Evolutionary conservation across 2,113 vertebrate species (phyloP), one percentile per base, ranked within the genome.

Genomic region (Cyprinodon tularosa): DNA sequence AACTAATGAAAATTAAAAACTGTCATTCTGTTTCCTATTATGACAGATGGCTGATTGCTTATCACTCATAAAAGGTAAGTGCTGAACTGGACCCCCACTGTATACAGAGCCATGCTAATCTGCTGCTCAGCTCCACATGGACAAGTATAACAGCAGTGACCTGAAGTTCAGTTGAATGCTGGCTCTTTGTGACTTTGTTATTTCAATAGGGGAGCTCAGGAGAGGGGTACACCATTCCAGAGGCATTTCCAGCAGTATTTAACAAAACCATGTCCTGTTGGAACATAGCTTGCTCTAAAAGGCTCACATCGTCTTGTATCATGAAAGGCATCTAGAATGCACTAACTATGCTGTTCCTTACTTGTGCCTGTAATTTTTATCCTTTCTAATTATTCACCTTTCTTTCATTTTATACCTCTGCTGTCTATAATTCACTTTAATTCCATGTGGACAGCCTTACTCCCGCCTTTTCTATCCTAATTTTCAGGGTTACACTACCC

Each of bases 171-270:
- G 71, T 78, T 89, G 86, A 92, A 90, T 89, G 84, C 82, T 68
- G 66, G 82, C 87, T 91, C 91, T 92, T 76, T 90, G 82, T 59
- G 38, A 72, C 65, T 86, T 64, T 91, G 88, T 90, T 92, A 84
- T 89, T 93, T 93, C 92, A 91, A 77, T 66, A 78, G 89, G 90
- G 78, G 84, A 83, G 66, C 84, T 72, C 38, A 66, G 63, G 75
- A 81, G 66, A 75, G 71, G 84, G 75, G 76, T 38, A n/a, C 45
- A 65, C 69, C 68, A 67, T 72, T 84, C 76, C 82, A 78, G 78
- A 59, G 78, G 74, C 81, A 82, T 81, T 88, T 89, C 79, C 86
- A 91, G 87, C 85, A 76, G 85, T 82, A 65, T 77, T 87, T 80
- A 72, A 71, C 53, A 76, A 68, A 74, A 20, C 74, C 74, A 39